These are phyloP conservation scores for Chloroclystis v-ata DNA, from an alignment of 2,888 invertebrate genomes.

Conservation along the genomic window DNA sequence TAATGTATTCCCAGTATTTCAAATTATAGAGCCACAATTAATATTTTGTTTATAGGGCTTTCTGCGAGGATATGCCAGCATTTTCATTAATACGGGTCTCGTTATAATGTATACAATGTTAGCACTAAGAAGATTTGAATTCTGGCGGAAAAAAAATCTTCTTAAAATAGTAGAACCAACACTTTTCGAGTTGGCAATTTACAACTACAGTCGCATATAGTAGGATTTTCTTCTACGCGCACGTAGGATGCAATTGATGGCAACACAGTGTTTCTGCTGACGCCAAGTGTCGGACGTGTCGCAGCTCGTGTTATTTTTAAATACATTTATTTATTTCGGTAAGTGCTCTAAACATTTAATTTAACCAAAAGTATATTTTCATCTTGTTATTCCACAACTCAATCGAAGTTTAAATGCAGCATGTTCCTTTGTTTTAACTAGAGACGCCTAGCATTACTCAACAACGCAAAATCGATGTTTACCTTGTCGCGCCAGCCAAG, in stretches of 20 bases:
- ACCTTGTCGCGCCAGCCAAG: constrained; percentile 29
- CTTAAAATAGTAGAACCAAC: no score
- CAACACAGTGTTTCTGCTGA: constrained; percentile 32
- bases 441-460: constrained; percentile 26
- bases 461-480: constrained; percentile 58
- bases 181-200: constrained; percentile 15
- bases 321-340: constrained; percentile 10
- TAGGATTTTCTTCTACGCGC: no score
- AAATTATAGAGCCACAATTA: no score
- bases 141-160: no score
- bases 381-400: background rate
- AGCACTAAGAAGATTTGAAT: no score
- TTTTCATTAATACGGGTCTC: no score
- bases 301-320: constrained; percentile 13
- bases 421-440: constrained; percentile 15
- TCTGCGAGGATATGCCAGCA: no score
- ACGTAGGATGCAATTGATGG: no score
- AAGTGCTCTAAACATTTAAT: constrained; percentile 9
- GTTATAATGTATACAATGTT: no score
- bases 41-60: no score
- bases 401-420: background rate
- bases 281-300: constrained; percentile 24
- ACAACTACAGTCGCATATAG: no score
- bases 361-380: background rate
- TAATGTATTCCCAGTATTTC: no score